Evolutionary conservation across 1,140 invertebrate species (phyloP).

Genomic region (Polypedilum pembai): DNA sequence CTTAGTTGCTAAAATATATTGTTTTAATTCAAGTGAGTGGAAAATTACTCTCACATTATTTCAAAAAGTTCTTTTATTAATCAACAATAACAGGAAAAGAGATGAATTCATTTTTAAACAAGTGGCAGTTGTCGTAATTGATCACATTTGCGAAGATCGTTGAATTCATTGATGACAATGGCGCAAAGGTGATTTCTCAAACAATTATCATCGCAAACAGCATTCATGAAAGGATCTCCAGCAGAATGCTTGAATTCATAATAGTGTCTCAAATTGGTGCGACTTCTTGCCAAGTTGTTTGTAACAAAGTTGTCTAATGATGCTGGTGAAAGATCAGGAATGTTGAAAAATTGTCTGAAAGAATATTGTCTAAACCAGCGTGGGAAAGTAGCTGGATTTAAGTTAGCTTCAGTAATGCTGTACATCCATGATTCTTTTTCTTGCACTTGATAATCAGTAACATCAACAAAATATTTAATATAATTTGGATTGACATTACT

Average conservation of each 20-base stretch:
- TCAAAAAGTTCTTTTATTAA: no score
- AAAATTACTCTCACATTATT: no score
- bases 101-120: background rate
- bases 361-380: slow-evolving; percentile 62
- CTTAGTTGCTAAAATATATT: no score
- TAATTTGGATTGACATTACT: slow-evolving; percentile 72
- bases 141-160: slow-evolving; percentile 49
- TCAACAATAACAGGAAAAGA: background rate
- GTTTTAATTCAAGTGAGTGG: no score
- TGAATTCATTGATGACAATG: slow-evolving; percentile 51
- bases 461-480: slow-evolving; percentile 61
- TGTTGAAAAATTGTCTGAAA: slow-evolving; percentile 56
- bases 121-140: slow-evolving; percentile 38
- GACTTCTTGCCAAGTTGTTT: slow-evolving; percentile 44
- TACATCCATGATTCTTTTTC: slow-evolving; percentile 68
- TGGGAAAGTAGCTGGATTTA: slow-evolving; percentile 46
- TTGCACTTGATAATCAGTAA: slow-evolving; percentile 35
- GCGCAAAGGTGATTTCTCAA: slow-evolving; percentile 51
- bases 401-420: slow-evolving; percentile 69
- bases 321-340: slow-evolving; percentile 45
- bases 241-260: slow-evolving; percentile 49
- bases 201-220: slow-evolving; percentile 50
- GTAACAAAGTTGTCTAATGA: slow-evolving; percentile 46
- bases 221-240: slow-evolving; percentile 47
- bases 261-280: slow-evolving; percentile 40